Evolutionary conservation across 2,113 vertebrate species (phyloP), one percentile per base, ranked within the genome.

Genomic region (Oncorhynchus mykiss): DNA sequence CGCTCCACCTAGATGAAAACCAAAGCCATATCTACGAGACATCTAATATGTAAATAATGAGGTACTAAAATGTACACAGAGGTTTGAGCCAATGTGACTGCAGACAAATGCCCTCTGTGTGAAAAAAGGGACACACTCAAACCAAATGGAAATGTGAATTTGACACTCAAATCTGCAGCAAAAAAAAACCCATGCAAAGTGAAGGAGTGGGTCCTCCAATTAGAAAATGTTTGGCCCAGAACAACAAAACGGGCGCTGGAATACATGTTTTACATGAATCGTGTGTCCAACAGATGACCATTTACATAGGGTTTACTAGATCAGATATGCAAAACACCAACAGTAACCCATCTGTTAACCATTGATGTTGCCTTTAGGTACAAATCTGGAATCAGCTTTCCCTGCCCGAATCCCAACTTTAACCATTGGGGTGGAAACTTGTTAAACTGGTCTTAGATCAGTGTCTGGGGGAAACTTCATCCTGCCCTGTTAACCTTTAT

Each of bases 111-210:
- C 25, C 51, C 7, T 45, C 39, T 45, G 39, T 65, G 31, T 48
- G 51, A 67, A 71, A 72, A 71, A 25, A 29, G 9, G 9, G n/a
- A 73, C 29, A 66, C 54, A 70, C 65, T 74, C 31, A 22, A 59
- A 54, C 20, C 22, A 75, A 34, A 82, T 82, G 73, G 76, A 85
- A 79, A 85, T 78, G 66, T 70, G 68, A 75, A 86, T 84, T 80
- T 84, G 81, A 85, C 71, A 84, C 54, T 72, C 81, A 86, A 87
- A 86, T 80, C 68, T 65, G 70, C 22, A 76, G 65, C 72, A 70
- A 54, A 67, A n/a, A 45, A 81, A 57, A 76, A 69, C 22, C 22
- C 73, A 87, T 83, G 84, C 84, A 84, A 87, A 85, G 59, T 11
- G 20, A 68, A 69, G 59, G 62, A 62, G 59, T 54, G 5, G 51